Conservation (phyloP, 2,113 vertebrate genomes). For the Pseudolaguvia tuberculata region DNA sequence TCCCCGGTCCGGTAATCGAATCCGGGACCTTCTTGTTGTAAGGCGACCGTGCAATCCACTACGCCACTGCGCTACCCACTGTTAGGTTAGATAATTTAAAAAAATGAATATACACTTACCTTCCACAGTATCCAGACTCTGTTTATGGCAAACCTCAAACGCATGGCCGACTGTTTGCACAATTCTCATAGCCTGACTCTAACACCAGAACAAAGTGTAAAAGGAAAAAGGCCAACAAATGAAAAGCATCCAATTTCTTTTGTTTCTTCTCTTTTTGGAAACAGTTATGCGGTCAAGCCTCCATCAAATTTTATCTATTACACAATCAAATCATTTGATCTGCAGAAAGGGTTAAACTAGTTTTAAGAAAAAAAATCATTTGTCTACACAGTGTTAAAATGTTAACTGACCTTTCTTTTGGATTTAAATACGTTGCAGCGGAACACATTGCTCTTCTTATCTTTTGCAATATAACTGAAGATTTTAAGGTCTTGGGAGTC, state of each 20-base stretch:
- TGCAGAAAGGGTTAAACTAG: not conserved
- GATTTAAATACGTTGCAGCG: constrained; percentile 97
- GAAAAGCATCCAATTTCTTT: not conserved
- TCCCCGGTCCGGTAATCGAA: too few relatives aligned
- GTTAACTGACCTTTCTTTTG: constrained; percentile 84
- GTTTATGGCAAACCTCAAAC: constrained; percentile 94
- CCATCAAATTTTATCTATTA: too few relatives aligned
- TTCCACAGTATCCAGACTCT: constrained; percentile 72
- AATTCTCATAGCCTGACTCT: constrained; percentile 96
- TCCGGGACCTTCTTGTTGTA: too few relatives aligned
- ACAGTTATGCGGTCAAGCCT: too few relatives aligned
- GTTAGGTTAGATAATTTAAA: not conserved
- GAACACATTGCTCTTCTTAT: constrained; percentile 88
- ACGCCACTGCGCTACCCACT: too few relatives aligned
- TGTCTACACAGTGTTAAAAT: too few relatives aligned
- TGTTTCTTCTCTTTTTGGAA: not conserved
- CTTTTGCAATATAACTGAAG: constrained; percentile 95
- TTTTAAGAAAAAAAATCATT: not conserved
- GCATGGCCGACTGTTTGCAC: constrained; percentile 93
- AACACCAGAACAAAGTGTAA: not conserved
- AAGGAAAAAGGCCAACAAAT: not conserved
- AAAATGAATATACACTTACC: constrained; percentile 22
- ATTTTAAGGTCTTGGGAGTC: constrained; percentile 98
- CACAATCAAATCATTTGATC: not conserved
- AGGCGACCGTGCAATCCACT: too few relatives aligned